Evolutionary conservation across 2,113 vertebrate species (phyloP).

Genomic region (Nymphicus hollandicus): DNA sequence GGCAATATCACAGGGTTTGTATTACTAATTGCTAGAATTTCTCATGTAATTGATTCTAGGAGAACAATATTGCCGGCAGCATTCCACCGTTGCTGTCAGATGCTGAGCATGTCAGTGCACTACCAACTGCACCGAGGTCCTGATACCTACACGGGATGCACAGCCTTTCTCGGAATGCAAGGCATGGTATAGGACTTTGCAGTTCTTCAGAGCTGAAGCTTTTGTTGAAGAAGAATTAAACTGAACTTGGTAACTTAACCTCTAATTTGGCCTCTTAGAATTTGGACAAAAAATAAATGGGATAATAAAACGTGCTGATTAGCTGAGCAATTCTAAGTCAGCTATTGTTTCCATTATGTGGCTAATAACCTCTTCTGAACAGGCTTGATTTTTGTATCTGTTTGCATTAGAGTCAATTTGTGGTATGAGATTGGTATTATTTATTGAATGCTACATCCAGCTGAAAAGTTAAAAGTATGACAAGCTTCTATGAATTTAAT

Average conservation of each 20-base stretch:
- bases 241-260: conserved; percentile 4
- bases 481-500: conserved; percentile 53
- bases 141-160: background rate
- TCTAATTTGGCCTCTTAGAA: background rate
- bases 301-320: conserved; percentile 47
- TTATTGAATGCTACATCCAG: conserved; percentile 51
- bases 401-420: conserved; percentile 65
- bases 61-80: background rate
- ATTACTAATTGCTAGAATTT: background rate
- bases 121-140: background rate
- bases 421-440: conserved; percentile 43
- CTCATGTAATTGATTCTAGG: background rate
- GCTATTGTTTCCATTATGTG: conserved; percentile 47
- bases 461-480: conserved; percentile 50
- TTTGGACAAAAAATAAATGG: background rate
- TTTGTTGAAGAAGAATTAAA: background rate
- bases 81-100: background rate
- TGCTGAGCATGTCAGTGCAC: background rate
- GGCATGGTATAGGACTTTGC: background rate
- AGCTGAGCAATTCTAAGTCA: conserved; percentile 49
- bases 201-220: background rate
- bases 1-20: background rate
- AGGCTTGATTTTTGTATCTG: conserved; percentile 57
- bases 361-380: conserved; percentile 46
- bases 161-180: background rate